Percentiles rank a stretch among this genome's conserved stretches.
phyloP scores from a whole-genome alignment of 2,888 invertebrate species.

The Anthophora plumipes region DNA sequence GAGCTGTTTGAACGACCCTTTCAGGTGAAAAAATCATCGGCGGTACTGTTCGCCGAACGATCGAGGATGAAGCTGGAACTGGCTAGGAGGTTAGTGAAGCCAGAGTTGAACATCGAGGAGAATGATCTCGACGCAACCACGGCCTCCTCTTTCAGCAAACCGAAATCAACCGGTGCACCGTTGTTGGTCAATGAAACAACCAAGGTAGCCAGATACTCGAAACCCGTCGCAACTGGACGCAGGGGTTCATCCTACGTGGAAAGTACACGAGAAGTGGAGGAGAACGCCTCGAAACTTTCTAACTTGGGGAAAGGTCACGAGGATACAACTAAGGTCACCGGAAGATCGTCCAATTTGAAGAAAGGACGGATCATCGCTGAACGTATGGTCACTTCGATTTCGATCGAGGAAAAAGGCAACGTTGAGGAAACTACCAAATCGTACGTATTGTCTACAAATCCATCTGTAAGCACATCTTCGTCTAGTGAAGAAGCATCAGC shows the following conservation, averaged over 20 bases:
- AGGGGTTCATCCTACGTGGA: conserved; percentile 20
- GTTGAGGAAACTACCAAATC: conserved; percentile 44
- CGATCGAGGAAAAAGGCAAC: conserved; percentile 42
- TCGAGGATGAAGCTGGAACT: conserved; percentile 81
- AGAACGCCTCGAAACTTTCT: conserved; percentile 41
- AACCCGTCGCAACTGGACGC: conserved; percentile 5
- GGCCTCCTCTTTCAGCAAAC: conserved; percentile 48
- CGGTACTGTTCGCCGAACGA: conserved; percentile 76
- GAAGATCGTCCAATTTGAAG: conserved; percentile 34
- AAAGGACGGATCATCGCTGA: conserved; percentile 60
- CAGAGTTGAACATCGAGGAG: conserved; percentile 75
- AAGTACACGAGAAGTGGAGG: conserved; percentile 25
- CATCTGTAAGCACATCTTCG: not conserved
- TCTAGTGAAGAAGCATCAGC: conserved; percentile 41
- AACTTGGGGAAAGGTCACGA: conserved; percentile 34
- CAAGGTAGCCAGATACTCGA: conserved; percentile 57
- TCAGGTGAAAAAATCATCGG: conserved; percentile 79
- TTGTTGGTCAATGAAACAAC: conserved; percentile 56
- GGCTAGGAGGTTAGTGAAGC: conserved; percentile 78
- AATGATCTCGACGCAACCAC: conserved; percentile 65
- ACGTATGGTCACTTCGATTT: conserved; percentile 58
- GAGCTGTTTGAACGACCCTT: conserved; percentile 74
- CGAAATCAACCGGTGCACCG: conserved; percentile 42
- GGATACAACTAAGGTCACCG: conserved; percentile 18
- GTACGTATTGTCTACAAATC: conserved; percentile 7